Evolutionary conservation across 2,888 invertebrate species (phyloP).

Genomic region (Mesorhabditis spiculigera): DNA sequence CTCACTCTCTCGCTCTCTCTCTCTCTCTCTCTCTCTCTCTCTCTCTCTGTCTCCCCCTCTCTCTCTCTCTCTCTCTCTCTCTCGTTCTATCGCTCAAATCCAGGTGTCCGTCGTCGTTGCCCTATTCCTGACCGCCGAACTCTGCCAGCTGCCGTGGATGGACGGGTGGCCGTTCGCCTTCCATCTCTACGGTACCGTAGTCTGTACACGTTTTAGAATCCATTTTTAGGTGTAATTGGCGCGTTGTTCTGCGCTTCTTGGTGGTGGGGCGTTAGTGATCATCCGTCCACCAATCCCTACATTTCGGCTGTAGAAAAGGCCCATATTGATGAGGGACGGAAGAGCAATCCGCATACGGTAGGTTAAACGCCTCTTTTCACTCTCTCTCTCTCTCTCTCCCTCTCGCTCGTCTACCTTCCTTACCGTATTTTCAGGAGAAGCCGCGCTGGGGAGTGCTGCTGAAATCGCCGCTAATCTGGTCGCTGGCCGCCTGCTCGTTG

Average conservation of each 20-base stretch:
- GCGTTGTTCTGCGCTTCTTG: neutral
- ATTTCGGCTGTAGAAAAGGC: neutral
- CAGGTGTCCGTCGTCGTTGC: constrained; percentile 54
- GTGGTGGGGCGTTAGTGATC: neutral
- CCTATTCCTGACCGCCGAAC: constrained; percentile 54
- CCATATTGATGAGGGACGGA: neutral
- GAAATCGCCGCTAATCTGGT: constrained; percentile 50
- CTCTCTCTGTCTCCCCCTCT: too few species aligned
- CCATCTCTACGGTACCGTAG: constrained; percentile 44
- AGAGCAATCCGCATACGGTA: constrained; percentile 2
- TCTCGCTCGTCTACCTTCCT: too few species aligned
- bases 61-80: neutral
- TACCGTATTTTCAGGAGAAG: too few species aligned
- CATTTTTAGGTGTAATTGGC: neutral
- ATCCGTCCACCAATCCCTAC: constrained; percentile 2
- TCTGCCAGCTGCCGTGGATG: constrained; percentile 49
- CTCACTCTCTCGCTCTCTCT: too few species aligned
- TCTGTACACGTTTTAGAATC: neutral
- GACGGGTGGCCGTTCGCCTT: constrained; percentile 57
- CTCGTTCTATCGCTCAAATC: constrained; percentile 6
- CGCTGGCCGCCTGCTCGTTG: constrained; percentile 50
- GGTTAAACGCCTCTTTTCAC: neutral
- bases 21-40: neutral
- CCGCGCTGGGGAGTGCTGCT: constrained; percentile 43
- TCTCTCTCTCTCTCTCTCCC: neutral